Evolutionary conservation across 2,113 vertebrate species (phyloP).

Genomic region (Cyanocitta stelleri): DNA sequence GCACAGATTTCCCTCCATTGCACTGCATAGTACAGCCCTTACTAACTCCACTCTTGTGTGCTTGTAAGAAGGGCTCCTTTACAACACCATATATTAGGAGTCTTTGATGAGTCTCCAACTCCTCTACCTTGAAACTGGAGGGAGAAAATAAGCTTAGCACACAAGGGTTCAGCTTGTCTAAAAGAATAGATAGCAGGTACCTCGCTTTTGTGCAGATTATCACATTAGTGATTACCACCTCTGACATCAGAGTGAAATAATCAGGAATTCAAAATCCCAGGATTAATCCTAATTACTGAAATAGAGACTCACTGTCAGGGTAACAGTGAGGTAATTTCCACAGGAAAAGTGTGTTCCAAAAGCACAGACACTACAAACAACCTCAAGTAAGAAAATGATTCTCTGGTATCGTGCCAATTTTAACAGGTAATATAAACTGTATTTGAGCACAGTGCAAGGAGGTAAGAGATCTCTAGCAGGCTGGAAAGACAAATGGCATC

Average conservation of each 20-base stretch:
- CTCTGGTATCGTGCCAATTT: neutral
- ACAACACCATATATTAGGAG: neutral
- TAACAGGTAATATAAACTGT: neutral
- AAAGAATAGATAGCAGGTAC: neutral
- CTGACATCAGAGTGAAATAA: conserved; percentile 4
- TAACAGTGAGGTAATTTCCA: neutral
- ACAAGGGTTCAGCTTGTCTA: neutral
- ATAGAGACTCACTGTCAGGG: neutral
- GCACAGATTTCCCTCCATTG: neutral
- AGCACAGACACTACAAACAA: neutral
- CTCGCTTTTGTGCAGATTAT: neutral
- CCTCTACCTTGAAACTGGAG: neutral
- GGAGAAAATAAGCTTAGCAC: neutral
- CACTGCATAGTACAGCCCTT: neutral
- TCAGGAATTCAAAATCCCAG: neutral
- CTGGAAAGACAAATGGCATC: neutral
- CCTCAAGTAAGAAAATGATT: neutral
- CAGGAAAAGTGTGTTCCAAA: neutral
- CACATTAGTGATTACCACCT: neutral
- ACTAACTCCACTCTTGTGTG: neutral
- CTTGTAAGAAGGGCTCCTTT: neutral
- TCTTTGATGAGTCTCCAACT: neutral
- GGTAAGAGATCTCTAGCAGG: neutral
- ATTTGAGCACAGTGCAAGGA: neutral
- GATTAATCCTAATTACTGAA: conserved; percentile 10